A percentile compares a stretch with the other conserved stretches of the same genome.
phyloP scores from a whole-genome alignment of 2,888 invertebrate genomes.

The Ennomos erosarius region DNA sequence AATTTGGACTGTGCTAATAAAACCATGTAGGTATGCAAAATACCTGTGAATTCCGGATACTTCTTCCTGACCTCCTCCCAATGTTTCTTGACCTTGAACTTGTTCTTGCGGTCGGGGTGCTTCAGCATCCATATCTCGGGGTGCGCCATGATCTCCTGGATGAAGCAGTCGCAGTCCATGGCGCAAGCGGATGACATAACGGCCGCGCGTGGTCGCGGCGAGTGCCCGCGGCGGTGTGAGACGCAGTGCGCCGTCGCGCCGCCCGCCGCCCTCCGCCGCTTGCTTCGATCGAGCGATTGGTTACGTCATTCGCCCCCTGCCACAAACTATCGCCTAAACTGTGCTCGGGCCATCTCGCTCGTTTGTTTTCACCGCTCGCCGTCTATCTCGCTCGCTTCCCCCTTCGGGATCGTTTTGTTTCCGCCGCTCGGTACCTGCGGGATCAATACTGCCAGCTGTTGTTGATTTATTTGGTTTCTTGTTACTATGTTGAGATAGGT shows the following conservation, averaged over 20 bases:
- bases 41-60: conserved; percentile 30
- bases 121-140: conserved; percentile 37
- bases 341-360: neutral
- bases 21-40: neutral
- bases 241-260: conserved; percentile 24
- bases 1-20: too few relatives aligned
- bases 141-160: conserved; percentile 32
- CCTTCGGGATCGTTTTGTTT: conserved; percentile 1
- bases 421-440: conserved; percentile 6
- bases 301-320: neutral
- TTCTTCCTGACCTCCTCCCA: conserved; percentile 34
- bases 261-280: conserved; percentile 22
- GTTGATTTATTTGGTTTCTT: too few relatives aligned
- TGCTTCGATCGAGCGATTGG: conserved; percentile 7
- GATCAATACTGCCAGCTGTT: too few relatives aligned
- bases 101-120: conserved; percentile 35
- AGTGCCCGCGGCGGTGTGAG: conserved; percentile 24
- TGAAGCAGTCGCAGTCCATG: conserved; percentile 27
- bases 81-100: conserved; percentile 25
- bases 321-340: neutral
- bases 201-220: conserved; percentile 26
- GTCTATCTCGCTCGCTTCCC: neutral
- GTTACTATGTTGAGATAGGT: too few relatives aligned
- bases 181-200: neutral
- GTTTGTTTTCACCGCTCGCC: neutral